Percentiles rank a stretch among this genome's conserved stretches.
These are phyloP conservation scores for Tolmerus cingulatus DNA, from an alignment of 2,888 invertebrate genomes.

Conservation along the genomic window DNA sequence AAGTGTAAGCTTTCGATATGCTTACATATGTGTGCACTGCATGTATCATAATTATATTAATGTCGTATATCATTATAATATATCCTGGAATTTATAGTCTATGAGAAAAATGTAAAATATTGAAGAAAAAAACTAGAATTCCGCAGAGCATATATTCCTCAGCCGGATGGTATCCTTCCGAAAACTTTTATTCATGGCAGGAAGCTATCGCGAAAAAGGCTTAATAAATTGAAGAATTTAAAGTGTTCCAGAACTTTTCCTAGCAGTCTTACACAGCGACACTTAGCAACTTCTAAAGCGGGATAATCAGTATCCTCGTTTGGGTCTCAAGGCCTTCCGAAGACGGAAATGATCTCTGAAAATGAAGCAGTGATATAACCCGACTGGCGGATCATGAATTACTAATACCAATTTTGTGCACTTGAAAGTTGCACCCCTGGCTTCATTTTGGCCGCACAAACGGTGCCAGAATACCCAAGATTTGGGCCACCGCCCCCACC, in stretches of 20 bases:
- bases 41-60: too few relatives aligned
- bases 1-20: too few relatives aligned
- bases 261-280: background rate
- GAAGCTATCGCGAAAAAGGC: background rate
- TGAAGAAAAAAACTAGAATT: background rate
- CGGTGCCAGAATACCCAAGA: background rate
- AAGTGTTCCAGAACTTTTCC: background rate
- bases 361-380: background rate
- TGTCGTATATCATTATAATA: too few relatives aligned
- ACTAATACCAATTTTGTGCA: background rate
- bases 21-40: too few relatives aligned
- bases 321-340: background rate
- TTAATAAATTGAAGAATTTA: background rate
- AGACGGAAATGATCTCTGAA: background rate
- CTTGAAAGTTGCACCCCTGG: background rate
- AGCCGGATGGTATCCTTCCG: background rate
- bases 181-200: background rate
- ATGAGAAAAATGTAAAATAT: too few relatives aligned
- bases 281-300: background rate
- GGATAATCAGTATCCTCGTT: background rate
- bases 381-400: background rate
- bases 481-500: background rate
- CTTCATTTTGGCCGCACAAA: background rate
- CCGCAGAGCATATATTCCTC: background rate
- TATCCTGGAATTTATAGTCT: too few relatives aligned